Percentiles rank a stretch among this genome's conserved stretches.
Evolutionary conservation across 2,888 invertebrate species (phyloP).

Genomic region (Stratiomys singularior): DNA sequence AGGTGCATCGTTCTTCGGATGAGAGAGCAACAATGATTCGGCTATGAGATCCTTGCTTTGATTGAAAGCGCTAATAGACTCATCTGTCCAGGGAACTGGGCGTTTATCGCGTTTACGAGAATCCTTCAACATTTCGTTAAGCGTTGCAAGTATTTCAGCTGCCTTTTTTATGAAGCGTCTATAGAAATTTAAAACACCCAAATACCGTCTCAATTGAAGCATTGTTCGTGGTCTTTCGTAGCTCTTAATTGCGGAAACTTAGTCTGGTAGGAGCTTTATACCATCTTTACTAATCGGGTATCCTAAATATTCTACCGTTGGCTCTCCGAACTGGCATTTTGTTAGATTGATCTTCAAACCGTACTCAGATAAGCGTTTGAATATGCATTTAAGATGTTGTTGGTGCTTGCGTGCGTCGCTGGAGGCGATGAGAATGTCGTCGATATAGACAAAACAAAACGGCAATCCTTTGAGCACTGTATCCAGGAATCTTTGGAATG

Average conservation of each 20-base stretch:
- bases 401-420: constrained; percentile 50
- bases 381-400: constrained; percentile 53
- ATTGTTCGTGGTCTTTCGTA: constrained; percentile 1
- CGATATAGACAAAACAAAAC: constrained; percentile 55
- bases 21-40: neutral
- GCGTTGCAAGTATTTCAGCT: neutral
- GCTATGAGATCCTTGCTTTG: neutral
- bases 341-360: constrained; percentile 53
- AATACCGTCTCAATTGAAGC: constrained; percentile 20
- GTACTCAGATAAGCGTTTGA: constrained; percentile 52
- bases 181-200: constrained; percentile 50
- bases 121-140: neutral
- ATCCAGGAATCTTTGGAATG: constrained; percentile 60
- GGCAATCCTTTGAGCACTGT: constrained; percentile 53
- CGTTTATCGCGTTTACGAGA: neutral
- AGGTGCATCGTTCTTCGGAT: neutral
- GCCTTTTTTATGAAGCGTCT: constrained; percentile 45
- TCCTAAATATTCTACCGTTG: constrained; percentile 18
- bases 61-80: neutral
- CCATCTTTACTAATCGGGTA: constrained; percentile 47
- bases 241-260: constrained; percentile 33
- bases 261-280: constrained; percentile 34
- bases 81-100: neutral
- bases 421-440: constrained; percentile 57
- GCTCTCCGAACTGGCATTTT: constrained; percentile 49